Percentiles rank a stretch among this genome's conserved stretches.
phyloP scores from a whole-genome alignment of 2,888 invertebrate genomes.

The Aleiodes leptofemur region DNA sequence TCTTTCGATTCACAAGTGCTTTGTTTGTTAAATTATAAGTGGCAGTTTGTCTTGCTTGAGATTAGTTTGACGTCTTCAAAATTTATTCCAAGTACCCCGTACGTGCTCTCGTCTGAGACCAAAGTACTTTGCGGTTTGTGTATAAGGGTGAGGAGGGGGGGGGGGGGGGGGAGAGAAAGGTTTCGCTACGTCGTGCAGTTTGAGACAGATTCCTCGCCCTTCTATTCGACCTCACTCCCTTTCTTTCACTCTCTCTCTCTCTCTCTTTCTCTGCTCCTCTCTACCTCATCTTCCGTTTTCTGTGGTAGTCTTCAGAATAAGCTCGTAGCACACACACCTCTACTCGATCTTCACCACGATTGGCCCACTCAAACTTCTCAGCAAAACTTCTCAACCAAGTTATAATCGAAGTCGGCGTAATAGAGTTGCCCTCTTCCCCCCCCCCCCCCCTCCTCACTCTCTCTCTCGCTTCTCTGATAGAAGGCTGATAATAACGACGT shows the following conservation, averaged over 20 bases:
- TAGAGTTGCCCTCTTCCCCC: constrained; percentile 57
- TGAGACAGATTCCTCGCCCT: neutral
- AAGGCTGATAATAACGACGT: constrained; percentile 66
- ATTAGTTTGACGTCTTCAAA: constrained; percentile 31
- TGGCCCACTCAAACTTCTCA: constrained; percentile 44
- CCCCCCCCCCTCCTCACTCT: too few species aligned
- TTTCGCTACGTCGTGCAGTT: constrained; percentile 21
- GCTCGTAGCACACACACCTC: constrained; percentile 49
- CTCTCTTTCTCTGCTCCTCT: neutral
- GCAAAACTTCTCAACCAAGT: constrained; percentile 63
- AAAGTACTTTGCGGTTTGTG: constrained; percentile 28
- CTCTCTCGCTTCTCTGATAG: constrained; percentile 54
- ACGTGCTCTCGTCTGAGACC: constrained; percentile 27
- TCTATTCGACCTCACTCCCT: neutral
- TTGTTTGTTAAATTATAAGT: constrained; percentile 35
- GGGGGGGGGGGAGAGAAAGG: neutral
- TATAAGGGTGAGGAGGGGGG: neutral
- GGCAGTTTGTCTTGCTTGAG: constrained; percentile 39
- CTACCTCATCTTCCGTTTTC: constrained; percentile 22
- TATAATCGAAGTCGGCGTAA: constrained; percentile 69
- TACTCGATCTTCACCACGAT: constrained; percentile 38
- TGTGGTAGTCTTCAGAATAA: constrained; percentile 37
- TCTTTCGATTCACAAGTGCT: constrained; percentile 15
- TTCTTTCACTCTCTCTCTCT: neutral
- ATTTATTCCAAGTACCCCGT: constrained; percentile 32